Conservation (phyloP, 1,140 invertebrate species). For the Drosophila fuyamai region DNA sequence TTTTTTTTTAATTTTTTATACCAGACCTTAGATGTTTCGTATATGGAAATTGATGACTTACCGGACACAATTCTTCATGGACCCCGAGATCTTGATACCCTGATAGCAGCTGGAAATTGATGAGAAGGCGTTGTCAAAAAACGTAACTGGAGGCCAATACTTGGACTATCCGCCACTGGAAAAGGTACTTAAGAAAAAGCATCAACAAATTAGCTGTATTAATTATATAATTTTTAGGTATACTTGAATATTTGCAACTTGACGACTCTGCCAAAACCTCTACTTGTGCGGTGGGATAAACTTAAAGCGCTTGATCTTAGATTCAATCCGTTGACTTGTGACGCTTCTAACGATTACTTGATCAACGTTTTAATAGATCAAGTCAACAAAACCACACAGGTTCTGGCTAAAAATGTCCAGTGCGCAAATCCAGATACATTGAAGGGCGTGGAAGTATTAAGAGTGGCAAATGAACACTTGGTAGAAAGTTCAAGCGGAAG, state of each 20-base stretch:
- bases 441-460: conserved; percentile 86
- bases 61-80: conserved; percentile 89
- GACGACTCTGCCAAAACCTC: conserved; percentile 86
- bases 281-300: conserved; percentile 89
- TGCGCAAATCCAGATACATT: conserved; percentile 87
- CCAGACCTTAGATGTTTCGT: conserved; percentile 85
- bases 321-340: conserved; percentile 91
- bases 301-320: conserved; percentile 88
- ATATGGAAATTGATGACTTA: conserved; percentile 87
- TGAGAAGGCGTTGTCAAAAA: conserved; percentile 85
- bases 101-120: conserved; percentile 90
- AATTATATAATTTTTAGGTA: conserved; percentile 84
- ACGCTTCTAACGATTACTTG: conserved; percentile 90
- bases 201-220: too few relatives aligned
- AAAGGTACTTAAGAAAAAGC: conserved; percentile 47
- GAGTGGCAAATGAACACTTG: conserved; percentile 86
- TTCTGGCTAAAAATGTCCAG: conserved; percentile 72
- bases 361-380: conserved; percentile 87
- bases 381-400: conserved; percentile 64
- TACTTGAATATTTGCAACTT: conserved; percentile 89
- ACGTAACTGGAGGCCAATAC: conserved; percentile 52
- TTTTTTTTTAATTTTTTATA: background rate
- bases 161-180: conserved; percentile 69
- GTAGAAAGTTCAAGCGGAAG: conserved; percentile 87
- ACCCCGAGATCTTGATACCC: conserved; percentile 87